Conservation (phyloP, 2,113 vertebrate species). For the Blennius ocellaris region DNA sequence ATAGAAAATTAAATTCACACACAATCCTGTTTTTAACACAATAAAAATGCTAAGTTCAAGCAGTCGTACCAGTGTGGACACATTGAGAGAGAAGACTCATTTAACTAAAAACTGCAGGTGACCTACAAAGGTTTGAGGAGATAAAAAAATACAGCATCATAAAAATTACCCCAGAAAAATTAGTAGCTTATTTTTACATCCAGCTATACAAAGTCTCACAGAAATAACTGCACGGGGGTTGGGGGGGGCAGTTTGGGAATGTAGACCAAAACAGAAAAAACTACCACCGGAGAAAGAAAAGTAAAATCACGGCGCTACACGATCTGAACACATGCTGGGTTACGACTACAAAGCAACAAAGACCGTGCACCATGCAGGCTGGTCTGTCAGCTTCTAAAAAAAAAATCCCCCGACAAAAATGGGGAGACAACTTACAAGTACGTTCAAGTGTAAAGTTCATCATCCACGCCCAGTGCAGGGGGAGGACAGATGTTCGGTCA, state of each 20-base stretch:
- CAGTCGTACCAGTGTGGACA: slow-evolving; percentile 83
- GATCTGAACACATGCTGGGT: slow-evolving; percentile 89
- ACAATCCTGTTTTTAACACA: slow-evolving; percentile 84
- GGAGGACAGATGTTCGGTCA: slow-evolving; percentile 80
- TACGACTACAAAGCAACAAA: slow-evolving; percentile 86
- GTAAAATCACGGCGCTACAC: slow-evolving; percentile 85
- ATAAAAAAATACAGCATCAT: slow-evolving; percentile 77
- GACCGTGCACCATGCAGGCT: slow-evolving; percentile 82
- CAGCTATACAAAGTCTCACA: slow-evolving; percentile 79
- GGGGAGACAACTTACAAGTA: slow-evolving; percentile 85
- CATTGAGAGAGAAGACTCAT: slow-evolving; percentile 79
- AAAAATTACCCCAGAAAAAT: slow-evolving; percentile 71
- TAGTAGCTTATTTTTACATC: slow-evolving; percentile 79
- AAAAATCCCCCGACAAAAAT: slow-evolving; percentile 92
- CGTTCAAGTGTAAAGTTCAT: slow-evolving; percentile 88
- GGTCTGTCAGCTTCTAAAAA: slow-evolving; percentile 80
- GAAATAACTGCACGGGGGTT: slow-evolving; percentile 67
- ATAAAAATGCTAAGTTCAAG: slow-evolving; percentile 82
- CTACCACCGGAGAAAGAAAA: slow-evolving; percentile 83
- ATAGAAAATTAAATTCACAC: slow-evolving; percentile 84
- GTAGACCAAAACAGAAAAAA: slow-evolving; percentile 38
- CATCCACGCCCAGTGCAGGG: slow-evolving; percentile 85
- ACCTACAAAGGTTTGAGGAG: slow-evolving; percentile 70
- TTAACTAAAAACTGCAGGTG: slow-evolving; percentile 54
- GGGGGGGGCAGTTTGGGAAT: slow-evolving; percentile 83